Conservation (phyloP, 2,113 vertebrate species). For the Zapus hudsonius region DNA sequence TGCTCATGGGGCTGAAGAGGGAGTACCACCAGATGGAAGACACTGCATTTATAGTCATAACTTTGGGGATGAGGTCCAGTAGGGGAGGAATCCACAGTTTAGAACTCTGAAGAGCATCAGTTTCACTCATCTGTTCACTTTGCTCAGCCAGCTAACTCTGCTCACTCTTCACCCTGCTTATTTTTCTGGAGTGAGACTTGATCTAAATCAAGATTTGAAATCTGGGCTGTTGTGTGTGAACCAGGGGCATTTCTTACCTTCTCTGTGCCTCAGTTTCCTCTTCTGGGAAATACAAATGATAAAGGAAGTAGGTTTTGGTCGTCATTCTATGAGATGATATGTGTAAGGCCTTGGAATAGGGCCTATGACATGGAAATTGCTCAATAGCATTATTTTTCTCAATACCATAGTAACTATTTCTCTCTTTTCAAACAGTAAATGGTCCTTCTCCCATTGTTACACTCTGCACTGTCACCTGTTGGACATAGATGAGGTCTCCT, state of each 20-base stretch:
- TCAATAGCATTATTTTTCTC: background rate
- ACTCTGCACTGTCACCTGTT: background rate
- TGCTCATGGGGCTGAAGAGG: background rate
- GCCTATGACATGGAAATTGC: background rate
- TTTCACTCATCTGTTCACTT: background rate
- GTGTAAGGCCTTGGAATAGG: background rate
- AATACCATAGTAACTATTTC: background rate
- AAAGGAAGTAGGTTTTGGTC: background rate
- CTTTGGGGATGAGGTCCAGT: background rate
- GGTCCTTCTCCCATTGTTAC: background rate
- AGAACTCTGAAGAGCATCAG: background rate
- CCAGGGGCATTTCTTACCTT: background rate
- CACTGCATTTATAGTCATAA: background rate
- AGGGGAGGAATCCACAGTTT: background rate
- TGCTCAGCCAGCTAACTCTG: background rate
- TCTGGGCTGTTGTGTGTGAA: background rate
- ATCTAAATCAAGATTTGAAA: background rate
- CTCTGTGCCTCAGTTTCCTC: background rate
- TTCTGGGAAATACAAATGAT: background rate
- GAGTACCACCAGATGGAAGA: background rate
- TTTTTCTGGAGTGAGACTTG: background rate
- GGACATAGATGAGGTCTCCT: background rate
- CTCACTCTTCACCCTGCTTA: background rate
- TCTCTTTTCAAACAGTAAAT: background rate
- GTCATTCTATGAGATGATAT: background rate